Evolutionary conservation across 23 tunicate species (phyloP).

Genomic region (Trididemnum nubilum): DNA sequence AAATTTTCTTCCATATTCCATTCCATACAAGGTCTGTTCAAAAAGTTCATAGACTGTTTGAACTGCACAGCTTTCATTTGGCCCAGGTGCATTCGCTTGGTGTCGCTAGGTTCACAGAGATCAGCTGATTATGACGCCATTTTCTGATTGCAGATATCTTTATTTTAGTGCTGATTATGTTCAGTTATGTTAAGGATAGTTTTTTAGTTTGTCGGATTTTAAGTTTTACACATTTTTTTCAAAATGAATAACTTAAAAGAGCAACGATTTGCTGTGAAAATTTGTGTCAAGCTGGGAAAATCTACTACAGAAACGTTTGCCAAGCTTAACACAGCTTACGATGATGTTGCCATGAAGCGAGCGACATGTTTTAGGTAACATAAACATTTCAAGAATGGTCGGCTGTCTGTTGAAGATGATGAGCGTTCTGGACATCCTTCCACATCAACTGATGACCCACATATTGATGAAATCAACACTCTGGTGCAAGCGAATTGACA

Average conservation of each 20-base stretch:
- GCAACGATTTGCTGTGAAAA: not conserved
- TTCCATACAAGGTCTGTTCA: not conserved
- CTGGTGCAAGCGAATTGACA: not conserved
- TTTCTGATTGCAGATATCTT: not conserved
- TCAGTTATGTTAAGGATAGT: not conserved
- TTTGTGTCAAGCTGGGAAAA: not conserved
- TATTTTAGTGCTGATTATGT: not conserved
- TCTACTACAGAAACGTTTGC: not conserved
- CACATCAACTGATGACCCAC: slow-evolving; percentile 2
- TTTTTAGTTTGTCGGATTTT: not conserved
- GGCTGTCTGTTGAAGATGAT: slow-evolving; percentile 1
- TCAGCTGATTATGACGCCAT: not conserved
- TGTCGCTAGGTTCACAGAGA: slow-evolving; percentile 2
- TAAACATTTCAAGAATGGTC: not conserved
- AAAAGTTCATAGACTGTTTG: not conserved
- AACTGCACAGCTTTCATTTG: not conserved
- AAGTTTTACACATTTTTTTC: not conserved
- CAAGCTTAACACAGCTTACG: not conserved
- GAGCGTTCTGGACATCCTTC: not conserved
- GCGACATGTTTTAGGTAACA: not conserved
- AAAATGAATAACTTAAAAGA: not conserved
- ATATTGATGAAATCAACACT: not conserved
- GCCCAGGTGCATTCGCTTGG: not conserved
- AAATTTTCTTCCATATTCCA: no score
- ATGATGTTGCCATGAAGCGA: not conserved